Evolutionary conservation across 2,113 vertebrate species (phyloP).

Genomic region (Marmota flaviventris): DNA sequence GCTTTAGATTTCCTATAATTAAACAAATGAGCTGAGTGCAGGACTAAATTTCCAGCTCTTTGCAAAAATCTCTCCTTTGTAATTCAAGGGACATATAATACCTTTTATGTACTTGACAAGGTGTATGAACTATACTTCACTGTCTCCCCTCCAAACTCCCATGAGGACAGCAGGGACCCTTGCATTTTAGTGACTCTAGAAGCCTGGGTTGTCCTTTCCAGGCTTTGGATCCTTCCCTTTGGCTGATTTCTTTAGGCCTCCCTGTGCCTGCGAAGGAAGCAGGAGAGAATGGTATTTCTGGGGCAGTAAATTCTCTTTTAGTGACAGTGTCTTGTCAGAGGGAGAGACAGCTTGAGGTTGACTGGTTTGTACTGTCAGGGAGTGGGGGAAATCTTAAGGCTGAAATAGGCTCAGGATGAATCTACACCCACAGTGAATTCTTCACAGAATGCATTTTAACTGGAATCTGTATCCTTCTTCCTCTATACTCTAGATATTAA

Average conservation of each 20-base stretch:
- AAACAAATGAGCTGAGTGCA: conserved; percentile 73
- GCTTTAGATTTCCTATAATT: conserved; percentile 76
- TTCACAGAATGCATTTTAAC: background rate
- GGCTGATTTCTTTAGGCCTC: background rate
- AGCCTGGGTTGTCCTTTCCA: background rate
- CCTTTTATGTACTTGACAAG: conserved; percentile 1
- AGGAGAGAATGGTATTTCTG: background rate
- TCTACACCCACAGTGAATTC: background rate
- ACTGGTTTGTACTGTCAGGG: background rate
- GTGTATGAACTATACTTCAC: background rate
- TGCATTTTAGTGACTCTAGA: background rate
- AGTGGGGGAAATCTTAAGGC: fast-evolving
- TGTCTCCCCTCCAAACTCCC: background rate
- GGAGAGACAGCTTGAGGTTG: background rate
- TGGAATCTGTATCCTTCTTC: conserved; percentile 32
- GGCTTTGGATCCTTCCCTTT: background rate
- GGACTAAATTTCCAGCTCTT: conserved; percentile 70
- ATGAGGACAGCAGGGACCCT: background rate
- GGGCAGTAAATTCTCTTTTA: background rate
- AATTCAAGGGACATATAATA: conserved; percentile 28
- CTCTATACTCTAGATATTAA: conserved; percentile 53
- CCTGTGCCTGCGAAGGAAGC: background rate
- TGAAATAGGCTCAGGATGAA: background rate
- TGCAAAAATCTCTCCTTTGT: conserved; percentile 68
- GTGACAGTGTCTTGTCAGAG: background rate